Base-by-base conservation (phyloP, 2,797 vertebrate species). In the Harpagifer antarcticus region DNA sequence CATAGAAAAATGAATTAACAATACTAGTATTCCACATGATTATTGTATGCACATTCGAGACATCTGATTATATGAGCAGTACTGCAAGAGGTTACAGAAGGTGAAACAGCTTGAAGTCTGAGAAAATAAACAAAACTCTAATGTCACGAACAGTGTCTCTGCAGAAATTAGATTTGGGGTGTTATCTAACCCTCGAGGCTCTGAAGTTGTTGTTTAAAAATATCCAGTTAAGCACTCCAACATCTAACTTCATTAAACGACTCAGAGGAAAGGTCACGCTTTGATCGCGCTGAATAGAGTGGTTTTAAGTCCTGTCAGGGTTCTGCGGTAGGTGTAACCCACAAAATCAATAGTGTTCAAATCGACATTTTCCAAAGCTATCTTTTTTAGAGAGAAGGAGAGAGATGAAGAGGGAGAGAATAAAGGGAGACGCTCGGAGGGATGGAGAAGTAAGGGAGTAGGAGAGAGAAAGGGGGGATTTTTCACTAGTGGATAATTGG, bases 321-420 rank as follows among this genome's bases (percentile, higher is more conserved):
- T 40, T 80, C 64, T 80, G 78, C 53, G 42, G 75, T 72, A 50
- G 80, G 65, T 74, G 55, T 82, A 53, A 71, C 70, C 68, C 66
- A 47, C 72, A 80, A 85, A 91, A 91, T 93, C 90, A 79, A 92
- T 91, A 83, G 53, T 44, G 71, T 76, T 90, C 71, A 91, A 84
- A 92, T 84, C 53, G 76, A 90, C 89, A 71, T 66, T 89, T 85
- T 89, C 79, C 77, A 62, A 78, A 82, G 68, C 82, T 68, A 64
- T 75, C 67, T 79, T 45, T 63, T 37, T 37, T 9, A 37, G 33
- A 37, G 33, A 37, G 33, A 37, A 37, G 55, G 59, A 52, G 27
- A 69, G 65, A 62, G 52, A 33, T 17, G 12, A 52, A 64, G 43
- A 68, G 55, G 10, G 47, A 3, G 58, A 58, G 9, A 37, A 43